A percentile compares a stretch with the other conserved stretches of the same genome.
These are phyloP conservation scores for Chaetodon trifascialis DNA, from an alignment of 2,113 vertebrate genomes.

Conservation along the genomic window DNA sequence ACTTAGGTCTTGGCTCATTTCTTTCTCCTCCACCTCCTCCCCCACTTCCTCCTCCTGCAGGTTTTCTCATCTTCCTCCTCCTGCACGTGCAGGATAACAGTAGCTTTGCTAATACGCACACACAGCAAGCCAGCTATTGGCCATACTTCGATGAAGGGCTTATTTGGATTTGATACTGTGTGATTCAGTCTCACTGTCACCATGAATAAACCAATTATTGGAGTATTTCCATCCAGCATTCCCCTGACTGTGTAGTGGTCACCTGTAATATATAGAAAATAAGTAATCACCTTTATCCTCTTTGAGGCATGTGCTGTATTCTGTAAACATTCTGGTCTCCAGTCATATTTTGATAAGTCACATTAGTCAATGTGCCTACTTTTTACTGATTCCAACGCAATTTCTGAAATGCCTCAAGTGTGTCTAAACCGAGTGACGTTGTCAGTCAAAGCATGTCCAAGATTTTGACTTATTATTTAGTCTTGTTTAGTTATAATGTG, in stretches of 20 bases:
- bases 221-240: not conserved
- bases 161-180: slow-evolving; percentile 45
- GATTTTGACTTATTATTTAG: slow-evolving; percentile 12
- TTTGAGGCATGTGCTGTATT: slow-evolving; percentile 6
- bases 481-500: slow-evolving; percentile 1
- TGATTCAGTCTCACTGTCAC: slow-evolving; percentile 9
- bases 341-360: not conserved
- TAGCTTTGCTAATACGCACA: slow-evolving; percentile 32
- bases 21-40: slow-evolving; percentile 18
- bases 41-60: slow-evolving; percentile 12
- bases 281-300: slow-evolving; percentile 25
- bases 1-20: slow-evolving; percentile 60
- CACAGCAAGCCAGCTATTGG: slow-evolving; percentile 34
- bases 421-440: slow-evolving; percentile 1
- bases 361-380: not conserved
- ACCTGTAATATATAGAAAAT: slow-evolving; percentile 27
- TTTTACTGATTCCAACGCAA: not conserved
- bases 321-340: not conserved
- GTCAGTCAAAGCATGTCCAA: not conserved
- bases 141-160: slow-evolving; percentile 4
- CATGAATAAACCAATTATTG: slow-evolving; percentile 40
- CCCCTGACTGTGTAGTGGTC: not conserved
- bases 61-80: slow-evolving; percentile 27
- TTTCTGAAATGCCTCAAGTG: not conserved
- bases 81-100: slow-evolving; percentile 44